A percentile compares a stretch with the other conserved stretches of the same genome.
phyloP scores from a whole-genome alignment of 2,113 vertebrate genomes.

The Paratilapia polleni region DNA sequence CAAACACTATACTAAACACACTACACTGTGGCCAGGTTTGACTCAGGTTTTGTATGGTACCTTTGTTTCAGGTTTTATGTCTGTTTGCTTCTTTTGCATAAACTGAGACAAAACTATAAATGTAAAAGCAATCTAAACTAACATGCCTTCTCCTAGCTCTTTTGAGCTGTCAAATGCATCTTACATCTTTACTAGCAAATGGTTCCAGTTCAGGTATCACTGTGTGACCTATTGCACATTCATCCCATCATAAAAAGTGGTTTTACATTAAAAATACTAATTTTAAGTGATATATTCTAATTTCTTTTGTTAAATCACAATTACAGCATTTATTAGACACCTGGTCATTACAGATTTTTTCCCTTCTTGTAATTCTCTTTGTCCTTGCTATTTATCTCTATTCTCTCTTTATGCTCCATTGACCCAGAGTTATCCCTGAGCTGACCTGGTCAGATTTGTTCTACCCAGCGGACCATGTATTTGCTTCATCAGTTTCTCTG shows the following conservation, averaged over 20 bases:
- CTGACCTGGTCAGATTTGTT: slow-evolving; percentile 22
- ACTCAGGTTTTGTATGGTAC: too few relatives aligned
- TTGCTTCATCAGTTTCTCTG: background rate
- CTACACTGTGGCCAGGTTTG: too few relatives aligned
- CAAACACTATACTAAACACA: too few relatives aligned
- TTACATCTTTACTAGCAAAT: background rate
- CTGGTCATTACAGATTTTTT: background rate
- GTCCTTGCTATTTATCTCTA: background rate
- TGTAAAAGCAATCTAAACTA: too few relatives aligned
- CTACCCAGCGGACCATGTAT: background rate
- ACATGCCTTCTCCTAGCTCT: too few relatives aligned
- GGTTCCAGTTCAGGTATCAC: background rate
- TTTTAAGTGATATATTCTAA: background rate
- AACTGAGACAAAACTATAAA: too few relatives aligned
- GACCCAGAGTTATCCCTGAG: background rate
- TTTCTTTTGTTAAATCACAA: background rate
- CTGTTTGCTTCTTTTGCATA: too few relatives aligned
- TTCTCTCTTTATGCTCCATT: background rate
- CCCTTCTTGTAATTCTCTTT: background rate
- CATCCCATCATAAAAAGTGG: too few relatives aligned
- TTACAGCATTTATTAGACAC: background rate
- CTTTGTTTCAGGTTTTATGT: too few relatives aligned
- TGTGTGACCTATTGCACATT: background rate
- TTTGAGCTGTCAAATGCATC: background rate
- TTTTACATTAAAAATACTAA: background rate